phyloP scores from a whole-genome alignment of 37 sponge, comb jelly and placozoan species.

The Bolinopsis microptera region DNA sequence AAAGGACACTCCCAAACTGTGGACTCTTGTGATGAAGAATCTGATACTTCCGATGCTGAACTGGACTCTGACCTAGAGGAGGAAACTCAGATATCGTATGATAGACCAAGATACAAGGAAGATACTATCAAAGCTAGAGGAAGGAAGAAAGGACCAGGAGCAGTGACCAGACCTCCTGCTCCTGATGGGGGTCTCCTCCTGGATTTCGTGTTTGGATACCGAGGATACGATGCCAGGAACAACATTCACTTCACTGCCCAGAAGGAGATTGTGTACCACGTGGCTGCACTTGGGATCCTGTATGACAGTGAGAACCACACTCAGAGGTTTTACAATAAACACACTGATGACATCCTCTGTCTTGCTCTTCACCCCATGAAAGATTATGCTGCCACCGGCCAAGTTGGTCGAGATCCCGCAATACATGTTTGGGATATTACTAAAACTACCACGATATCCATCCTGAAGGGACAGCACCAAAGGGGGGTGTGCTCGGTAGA shows the following conservation, averaged over 20 bases:
- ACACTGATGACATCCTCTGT: constrained; percentile 97
- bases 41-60: constrained; percentile 71
- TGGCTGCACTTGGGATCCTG: constrained; percentile 95
- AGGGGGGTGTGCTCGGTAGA: constrained; percentile 72
- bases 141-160: background rate
- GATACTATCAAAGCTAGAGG: background rate
- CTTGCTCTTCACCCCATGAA: constrained; percentile 85
- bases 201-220: constrained; percentile 74
- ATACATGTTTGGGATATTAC: constrained; percentile 89
- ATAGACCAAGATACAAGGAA: background rate
- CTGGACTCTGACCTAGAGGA: constrained; percentile 87
- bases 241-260: constrained; percentile 88
- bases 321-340: constrained; percentile 85
- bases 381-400: constrained; percentile 73
- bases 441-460: constrained; percentile 82
- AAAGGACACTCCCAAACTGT: constrained; percentile 55
- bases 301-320: constrained; percentile 78
- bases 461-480: constrained; percentile 84
- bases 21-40: constrained; percentile 81
- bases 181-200: constrained; percentile 56
- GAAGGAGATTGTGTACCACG: constrained; percentile 89
- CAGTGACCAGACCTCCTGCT: constrained; percentile 28
- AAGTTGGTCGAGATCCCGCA: constrained; percentile 82
- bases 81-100: constrained; percentile 79
- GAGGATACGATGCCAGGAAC: constrained; percentile 94